Evolutionary conservation across 2,888 invertebrate species (phyloP).

Genomic region (Chrysomela aeneicollis): DNA sequence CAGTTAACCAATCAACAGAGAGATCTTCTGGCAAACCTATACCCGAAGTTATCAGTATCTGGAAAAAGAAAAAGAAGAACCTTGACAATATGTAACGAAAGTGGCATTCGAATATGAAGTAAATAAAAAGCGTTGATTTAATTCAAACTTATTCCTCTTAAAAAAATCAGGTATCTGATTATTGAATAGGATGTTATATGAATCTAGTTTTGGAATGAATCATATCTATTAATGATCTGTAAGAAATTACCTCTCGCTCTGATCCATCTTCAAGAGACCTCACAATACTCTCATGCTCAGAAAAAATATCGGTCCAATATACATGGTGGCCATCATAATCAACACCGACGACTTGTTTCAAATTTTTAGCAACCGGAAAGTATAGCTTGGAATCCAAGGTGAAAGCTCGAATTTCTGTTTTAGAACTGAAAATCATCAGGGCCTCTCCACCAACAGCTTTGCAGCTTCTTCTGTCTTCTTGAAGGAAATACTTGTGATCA

Average conservation of each 20-base stretch:
- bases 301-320: slow-evolving; percentile 80
- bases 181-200: too few species aligned
- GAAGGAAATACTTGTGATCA: slow-evolving; percentile 65
- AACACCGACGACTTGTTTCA: slow-evolving; percentile 72
- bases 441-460: slow-evolving; percentile 69
- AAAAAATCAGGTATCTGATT: too few species aligned
- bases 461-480: slow-evolving; percentile 65
- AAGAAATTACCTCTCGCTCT: slow-evolving; percentile 63
- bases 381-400: slow-evolving; percentile 67
- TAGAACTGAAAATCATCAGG: slow-evolving; percentile 73
- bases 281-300: slow-evolving; percentile 76
- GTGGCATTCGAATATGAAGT: too few species aligned
- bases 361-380: slow-evolving; percentile 62
- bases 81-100: too few species aligned
- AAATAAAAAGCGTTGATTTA: too few species aligned
- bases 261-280: slow-evolving; percentile 70
- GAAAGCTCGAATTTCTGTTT: slow-evolving; percentile 70
- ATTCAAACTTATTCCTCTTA: too few species aligned
- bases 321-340: slow-evolving; percentile 73
- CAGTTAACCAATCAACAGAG: slow-evolving; percentile 79
- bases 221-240: too few species aligned
- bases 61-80: slow-evolving; percentile 39
- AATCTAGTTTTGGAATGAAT: too few species aligned
- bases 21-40: slow-evolving; percentile 78
- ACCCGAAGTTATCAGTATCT: slow-evolving; percentile 71